These are phyloP conservation scores for Phoenicopterus ruber DNA, from an alignment of 2,113 vertebrate species.

Conservation along the genomic window DNA sequence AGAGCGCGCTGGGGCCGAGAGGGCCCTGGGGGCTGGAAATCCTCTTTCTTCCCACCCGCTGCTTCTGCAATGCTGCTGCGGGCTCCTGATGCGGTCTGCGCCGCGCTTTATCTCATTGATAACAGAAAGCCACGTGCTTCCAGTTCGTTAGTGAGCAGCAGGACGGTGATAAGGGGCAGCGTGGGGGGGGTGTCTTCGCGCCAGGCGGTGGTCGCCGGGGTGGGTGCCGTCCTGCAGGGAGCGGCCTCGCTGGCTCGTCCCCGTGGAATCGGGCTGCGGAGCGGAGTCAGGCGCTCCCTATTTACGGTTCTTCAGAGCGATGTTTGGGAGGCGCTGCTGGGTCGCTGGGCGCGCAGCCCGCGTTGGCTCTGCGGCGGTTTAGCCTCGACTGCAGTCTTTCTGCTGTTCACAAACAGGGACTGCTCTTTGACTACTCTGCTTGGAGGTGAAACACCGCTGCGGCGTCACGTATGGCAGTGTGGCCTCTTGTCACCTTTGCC, in stretches of 20 bases:
- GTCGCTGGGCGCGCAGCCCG: rapidly evolving
- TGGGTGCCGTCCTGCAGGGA: neutral
- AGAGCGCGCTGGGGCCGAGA: neutral
- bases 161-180: neutral
- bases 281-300: rapidly evolving
- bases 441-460: neutral
- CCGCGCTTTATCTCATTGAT: neutral
- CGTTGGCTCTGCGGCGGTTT: neutral
- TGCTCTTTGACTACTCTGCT: neutral
- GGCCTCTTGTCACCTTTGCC: neutral
- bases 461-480: neutral
- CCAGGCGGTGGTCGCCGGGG: rapidly evolving
- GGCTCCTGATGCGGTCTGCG: neutral
- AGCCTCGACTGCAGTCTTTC: neutral
- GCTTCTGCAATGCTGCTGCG: neutral
- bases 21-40: neutral
- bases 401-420: neutral
- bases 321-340: rapidly evolving
- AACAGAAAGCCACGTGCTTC: neutral
- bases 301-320: neutral
- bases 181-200: neutral
- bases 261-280: neutral
- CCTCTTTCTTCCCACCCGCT: neutral
- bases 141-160: neutral
- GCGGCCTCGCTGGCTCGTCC: neutral